Conservation (phyloP, 2,797 vertebrate genomes). For the Bradypus variegatus region DNA sequence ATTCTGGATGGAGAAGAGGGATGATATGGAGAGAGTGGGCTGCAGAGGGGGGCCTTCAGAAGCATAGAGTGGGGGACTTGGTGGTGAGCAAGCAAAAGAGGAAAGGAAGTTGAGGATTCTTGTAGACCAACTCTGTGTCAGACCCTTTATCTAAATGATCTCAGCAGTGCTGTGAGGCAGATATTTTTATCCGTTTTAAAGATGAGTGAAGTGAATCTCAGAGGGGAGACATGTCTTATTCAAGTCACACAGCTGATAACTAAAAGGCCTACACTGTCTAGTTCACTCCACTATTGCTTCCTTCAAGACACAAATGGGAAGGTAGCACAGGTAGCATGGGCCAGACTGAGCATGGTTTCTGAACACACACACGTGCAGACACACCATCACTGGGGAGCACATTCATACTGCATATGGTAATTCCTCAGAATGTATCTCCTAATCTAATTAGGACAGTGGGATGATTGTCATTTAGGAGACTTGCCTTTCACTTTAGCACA, state of each 20-base stretch:
- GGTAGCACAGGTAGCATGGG: not conserved
- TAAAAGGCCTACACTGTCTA: not conserved
- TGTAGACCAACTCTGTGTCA: not conserved
- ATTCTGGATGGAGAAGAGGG: not conserved
- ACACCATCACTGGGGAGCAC: not conserved
- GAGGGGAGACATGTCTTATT: not conserved
- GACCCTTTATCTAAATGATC: not conserved
- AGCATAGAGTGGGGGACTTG: not conserved
- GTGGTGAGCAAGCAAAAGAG: not conserved
- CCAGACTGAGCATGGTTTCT: not conserved
- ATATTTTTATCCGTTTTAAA: constrained; percentile 1
- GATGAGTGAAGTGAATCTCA: not conserved
- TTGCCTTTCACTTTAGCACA: constrained; percentile 18
- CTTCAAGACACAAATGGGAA: not conserved
- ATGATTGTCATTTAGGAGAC: constrained; percentile 1
- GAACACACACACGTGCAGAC: not conserved
- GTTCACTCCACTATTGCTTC: not conserved
- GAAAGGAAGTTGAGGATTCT: not conserved
- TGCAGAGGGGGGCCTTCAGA: not conserved
- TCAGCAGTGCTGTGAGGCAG: not conserved
- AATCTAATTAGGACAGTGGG: not conserved
- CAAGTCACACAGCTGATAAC: not conserved
- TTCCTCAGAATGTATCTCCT: not conserved
- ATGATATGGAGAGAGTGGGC: not conserved
- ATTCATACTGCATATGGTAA: not conserved